A percentile compares a stretch with the other conserved stretches of the same genome.
phyloP scores from a whole-genome alignment of 2,113 vertebrate species.

The Alouatta palliata region DNA sequence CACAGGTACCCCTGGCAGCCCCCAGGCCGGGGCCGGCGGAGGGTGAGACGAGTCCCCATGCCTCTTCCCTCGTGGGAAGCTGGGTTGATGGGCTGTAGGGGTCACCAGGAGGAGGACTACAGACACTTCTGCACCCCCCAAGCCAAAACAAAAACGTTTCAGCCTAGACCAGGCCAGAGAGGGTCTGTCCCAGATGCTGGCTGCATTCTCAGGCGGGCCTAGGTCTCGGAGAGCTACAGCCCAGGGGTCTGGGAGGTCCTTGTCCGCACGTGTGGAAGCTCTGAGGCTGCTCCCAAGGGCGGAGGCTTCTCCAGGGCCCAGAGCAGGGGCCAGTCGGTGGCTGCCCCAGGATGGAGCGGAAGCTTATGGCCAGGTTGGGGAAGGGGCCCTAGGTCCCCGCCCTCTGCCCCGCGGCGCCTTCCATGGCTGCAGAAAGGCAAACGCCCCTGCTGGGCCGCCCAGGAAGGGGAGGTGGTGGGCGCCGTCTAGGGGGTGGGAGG shows the following conservation, averaged over 20 bases:
- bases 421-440: background rate
- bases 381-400: background rate
- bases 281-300: background rate
- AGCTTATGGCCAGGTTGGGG: background rate
- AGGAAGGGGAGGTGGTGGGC: background rate
- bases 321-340: background rate
- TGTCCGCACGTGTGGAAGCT: background rate
- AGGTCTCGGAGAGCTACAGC: background rate
- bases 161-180: background rate
- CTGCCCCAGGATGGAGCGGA: background rate
- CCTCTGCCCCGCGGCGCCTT: conserved; percentile 10
- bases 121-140: background rate
- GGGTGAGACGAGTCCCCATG: no score
- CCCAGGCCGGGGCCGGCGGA: background rate
- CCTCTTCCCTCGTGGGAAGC: background rate
- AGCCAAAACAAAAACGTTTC: background rate
- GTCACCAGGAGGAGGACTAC: background rate
- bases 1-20: conserved; percentile 88
- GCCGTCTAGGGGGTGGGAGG: background rate
- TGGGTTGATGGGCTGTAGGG: background rate
- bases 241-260: background rate
- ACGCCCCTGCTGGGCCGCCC: background rate
- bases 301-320: background rate
- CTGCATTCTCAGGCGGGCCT: background rate
- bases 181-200: background rate